A percentile compares a stretch with the other conserved stretches of the same genome.
Conservation (phyloP, 2,113 vertebrate species). For the Hystrix brachyura region DNA sequence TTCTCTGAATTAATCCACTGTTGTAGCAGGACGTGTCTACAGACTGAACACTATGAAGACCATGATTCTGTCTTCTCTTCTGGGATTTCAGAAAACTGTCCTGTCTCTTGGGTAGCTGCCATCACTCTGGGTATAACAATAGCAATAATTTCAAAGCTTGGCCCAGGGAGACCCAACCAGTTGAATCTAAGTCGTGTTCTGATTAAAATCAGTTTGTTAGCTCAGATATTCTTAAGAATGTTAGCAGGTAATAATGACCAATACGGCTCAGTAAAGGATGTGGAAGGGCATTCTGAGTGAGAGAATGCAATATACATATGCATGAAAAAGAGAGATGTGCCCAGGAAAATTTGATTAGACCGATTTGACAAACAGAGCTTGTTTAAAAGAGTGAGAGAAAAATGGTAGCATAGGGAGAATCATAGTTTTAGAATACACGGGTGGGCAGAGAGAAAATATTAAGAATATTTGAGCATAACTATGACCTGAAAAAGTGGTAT, state of each 20-base stretch:
- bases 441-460: neutral
- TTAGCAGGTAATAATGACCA: neutral
- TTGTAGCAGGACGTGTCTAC: neutral
- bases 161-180: neutral
- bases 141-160: constrained; percentile 31
- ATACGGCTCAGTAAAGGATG: neutral
- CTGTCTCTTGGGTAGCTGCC: neutral
- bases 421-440: neutral
- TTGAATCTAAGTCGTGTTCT: neutral
- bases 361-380: neutral
- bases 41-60: neutral
- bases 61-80: neutral
- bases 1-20: neutral
- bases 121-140: neutral
- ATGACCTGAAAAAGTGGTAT: neutral
- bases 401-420: neutral
- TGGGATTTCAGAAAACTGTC: neutral
- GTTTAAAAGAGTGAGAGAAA: neutral
- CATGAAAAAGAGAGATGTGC: neutral
- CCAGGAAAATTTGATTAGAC: neutral
- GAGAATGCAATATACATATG: neutral
- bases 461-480: neutral
- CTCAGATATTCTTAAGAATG: neutral
- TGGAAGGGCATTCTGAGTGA: neutral
- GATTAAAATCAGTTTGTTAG: neutral